Evolutionary conservation across 2,888 invertebrate species (phyloP), one percentile per base, ranked within the genome.

Genomic region (Drosophila aldrichi): DNA sequence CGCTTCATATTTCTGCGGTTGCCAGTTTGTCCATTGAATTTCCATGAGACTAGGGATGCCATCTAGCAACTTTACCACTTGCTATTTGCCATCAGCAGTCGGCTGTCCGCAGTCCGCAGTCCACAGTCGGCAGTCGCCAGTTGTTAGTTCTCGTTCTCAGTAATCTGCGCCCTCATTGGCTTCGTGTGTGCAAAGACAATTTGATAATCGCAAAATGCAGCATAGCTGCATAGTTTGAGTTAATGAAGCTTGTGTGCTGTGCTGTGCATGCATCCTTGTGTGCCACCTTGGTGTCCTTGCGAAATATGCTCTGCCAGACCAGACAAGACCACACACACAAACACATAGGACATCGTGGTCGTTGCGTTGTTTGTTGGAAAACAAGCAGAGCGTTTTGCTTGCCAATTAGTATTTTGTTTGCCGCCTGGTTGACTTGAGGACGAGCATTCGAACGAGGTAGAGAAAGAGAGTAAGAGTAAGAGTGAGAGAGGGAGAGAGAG

Each of bases 181-280:
- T 83, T 66, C 82, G 71, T 79, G 81, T 79, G 85, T 87, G 87
- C 79, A 85, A 87, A 87, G 85, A 85, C 85, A 85, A 85, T 85
- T 85, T 85, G 85, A 85, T 85, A 85, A 85, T 85, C 87, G 87
- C 85, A 85, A 82, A 83, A 87, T 84, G 85, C 85, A 83, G 87
- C 84, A 85, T 87, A 87, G 85, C 85, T 87, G 87, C 81, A 85
- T 85, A 87, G 87, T 87, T 87, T 87, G 85, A 85, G 85, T 85
- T 85, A 85, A 85, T 85, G 85, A 85, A 84, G 85, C 87, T 85
- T 87, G 84, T 85, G 79, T 77, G 77, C 70, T 85, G 79, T 77
- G 77, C 70, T 63, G 58, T 70, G 73, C 66, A 68, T 79, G 69
- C 65, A 66, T 40, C 25, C 25, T n/a, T 40, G 54, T 2, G 10